A percentile compares a stretch with the other conserved stretches of the same genome.
Evolutionary conservation across 1,140 invertebrate species (phyloP).

Genomic region (Zaprionus ornatus): DNA sequence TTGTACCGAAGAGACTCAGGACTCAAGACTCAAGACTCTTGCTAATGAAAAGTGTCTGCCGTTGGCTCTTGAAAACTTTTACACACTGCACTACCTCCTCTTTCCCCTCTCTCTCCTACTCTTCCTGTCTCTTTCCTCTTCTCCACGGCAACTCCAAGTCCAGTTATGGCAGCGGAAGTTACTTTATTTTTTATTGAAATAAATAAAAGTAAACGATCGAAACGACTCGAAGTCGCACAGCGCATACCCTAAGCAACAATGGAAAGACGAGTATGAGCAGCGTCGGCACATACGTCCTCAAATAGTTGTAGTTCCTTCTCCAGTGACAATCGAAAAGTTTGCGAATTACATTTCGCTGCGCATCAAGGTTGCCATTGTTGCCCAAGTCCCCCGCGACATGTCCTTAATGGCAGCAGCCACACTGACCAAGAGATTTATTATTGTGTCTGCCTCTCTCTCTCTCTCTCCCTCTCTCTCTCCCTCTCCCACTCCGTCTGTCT

Average conservation of each 20-base stretch:
- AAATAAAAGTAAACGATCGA: constrained; percentile 69
- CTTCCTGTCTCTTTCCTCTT: too few species aligned
- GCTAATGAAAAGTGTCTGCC: constrained; percentile 79
- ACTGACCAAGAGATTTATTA: constrained; percentile 77
- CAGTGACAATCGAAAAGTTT: constrained; percentile 39
- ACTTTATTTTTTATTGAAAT: constrained; percentile 71
- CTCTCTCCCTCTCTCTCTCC: neutral
- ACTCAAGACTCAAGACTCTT: constrained; percentile 30
- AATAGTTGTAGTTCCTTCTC: neutral
- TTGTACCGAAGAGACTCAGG: constrained; percentile 33
- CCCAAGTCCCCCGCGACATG: constrained; percentile 60
- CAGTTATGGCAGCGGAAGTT: constrained; percentile 59
- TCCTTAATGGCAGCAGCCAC: constrained; percentile 52
- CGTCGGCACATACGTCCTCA: too few species aligned
- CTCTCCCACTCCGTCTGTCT: neutral
- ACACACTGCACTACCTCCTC: too few species aligned
- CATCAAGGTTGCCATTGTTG: constrained; percentile 58
- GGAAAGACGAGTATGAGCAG: neutral
- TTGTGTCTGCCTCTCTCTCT: constrained; percentile 41
- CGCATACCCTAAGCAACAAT: constrained; percentile 5
- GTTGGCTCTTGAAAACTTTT: constrained; percentile 75
- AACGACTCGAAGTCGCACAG: neutral
- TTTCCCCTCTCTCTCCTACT: too few species aligned
- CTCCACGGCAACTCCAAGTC: neutral
- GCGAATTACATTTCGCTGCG: constrained; percentile 62